Conservation (phyloP, 64 coral and sea anemone species). For the Acropora tenuis region DNA sequence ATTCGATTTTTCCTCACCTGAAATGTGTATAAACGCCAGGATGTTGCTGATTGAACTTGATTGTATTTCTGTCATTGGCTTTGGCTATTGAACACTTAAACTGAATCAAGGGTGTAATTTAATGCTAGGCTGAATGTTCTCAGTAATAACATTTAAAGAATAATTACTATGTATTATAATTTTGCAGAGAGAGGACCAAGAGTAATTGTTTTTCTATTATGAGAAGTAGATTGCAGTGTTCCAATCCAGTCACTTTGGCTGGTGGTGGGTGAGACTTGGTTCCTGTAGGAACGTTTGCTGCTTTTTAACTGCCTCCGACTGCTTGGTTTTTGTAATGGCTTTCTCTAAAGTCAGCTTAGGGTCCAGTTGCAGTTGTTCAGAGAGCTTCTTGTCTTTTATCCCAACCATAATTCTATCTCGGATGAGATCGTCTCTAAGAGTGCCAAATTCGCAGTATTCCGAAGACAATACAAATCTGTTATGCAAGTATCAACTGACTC, state of each 20-base stretch:
- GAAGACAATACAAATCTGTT: too few species aligned
- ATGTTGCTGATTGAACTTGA: background rate
- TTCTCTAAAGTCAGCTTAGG: too few species aligned
- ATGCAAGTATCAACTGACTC: too few species aligned
- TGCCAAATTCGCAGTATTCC: too few species aligned
- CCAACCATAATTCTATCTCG: too few species aligned
- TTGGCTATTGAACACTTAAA: background rate
- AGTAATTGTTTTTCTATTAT: background rate
- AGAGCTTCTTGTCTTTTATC: too few species aligned
- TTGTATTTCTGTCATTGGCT: background rate
- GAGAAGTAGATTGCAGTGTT: background rate
- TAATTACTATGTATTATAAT: background rate
- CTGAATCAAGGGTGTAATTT: background rate
- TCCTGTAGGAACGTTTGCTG: too few species aligned
- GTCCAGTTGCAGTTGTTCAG: too few species aligned
- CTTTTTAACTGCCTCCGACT: too few species aligned
- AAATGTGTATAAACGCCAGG: background rate
- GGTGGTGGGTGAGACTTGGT: too few species aligned
- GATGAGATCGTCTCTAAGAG: too few species aligned
- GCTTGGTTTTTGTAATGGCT: too few species aligned
- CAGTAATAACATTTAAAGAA: background rate
- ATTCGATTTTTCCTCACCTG: background rate
- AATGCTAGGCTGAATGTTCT: slow-evolving; percentile 17
- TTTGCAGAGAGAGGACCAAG: background rate
- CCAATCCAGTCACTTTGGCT: background rate